Percentiles rank a stretch among this genome's conserved stretches.
phyloP scores from a whole-genome alignment of 1,140 invertebrate genomes.

The Littorina saxatilis region DNA sequence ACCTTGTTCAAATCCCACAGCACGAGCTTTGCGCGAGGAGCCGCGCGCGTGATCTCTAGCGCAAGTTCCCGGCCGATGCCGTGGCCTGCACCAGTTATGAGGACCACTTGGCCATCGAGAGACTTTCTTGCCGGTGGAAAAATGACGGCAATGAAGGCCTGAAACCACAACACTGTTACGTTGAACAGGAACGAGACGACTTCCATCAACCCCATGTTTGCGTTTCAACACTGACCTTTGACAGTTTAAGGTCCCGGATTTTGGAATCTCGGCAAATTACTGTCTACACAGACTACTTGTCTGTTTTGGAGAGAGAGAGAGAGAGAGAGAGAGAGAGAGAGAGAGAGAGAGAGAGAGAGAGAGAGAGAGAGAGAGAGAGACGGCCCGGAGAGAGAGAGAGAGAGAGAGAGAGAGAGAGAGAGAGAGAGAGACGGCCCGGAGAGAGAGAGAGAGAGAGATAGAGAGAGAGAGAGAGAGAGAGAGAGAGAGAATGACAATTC shows the following conservation, averaged over 20 bases:
- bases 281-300: background rate
- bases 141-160: conserved; percentile 39
- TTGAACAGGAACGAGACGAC: background rate
- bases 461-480: no score
- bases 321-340: no score
- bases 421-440: background rate
- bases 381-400: no score
- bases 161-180: background rate
- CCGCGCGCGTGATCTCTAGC: conserved; percentile 85
- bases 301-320: no score
- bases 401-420: no score
- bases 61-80: conserved; percentile 92
- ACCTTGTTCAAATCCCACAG: conserved; percentile 94
- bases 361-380: no score
- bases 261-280: no score
- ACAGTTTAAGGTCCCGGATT: background rate
- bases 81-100: conserved; percentile 77
- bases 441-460: background rate
- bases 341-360: no score
- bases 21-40: conserved; percentile 84
- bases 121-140: conserved; percentile 56
- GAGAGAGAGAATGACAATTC: no score
- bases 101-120: conserved; percentile 57
- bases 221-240: background rate
- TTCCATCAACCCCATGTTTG: background rate